A percentile compares a stretch with the other conserved stretches of the same genome.
Conservation (phyloP, 2,888 invertebrate genomes). For the Ischnura elegans region DNA sequence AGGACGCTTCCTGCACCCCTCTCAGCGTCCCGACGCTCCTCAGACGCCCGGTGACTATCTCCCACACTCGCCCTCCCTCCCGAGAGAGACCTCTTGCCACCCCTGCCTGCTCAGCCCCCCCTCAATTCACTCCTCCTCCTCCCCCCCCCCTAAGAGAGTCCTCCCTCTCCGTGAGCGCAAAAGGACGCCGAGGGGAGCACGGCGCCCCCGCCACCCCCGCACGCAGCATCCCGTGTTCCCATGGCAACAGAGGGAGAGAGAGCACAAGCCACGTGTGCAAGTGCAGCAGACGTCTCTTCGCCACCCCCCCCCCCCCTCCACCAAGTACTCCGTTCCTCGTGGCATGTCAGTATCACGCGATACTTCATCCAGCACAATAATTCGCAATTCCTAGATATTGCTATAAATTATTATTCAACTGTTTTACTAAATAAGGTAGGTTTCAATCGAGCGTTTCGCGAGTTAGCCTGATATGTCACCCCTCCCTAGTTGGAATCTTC, state of each 20-base stretch:
- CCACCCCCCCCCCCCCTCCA: not conserved
- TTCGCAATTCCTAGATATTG: no score
- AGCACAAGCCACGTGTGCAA: not conserved
- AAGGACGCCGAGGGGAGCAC: not conserved
- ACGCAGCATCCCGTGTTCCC: constrained; percentile 56
- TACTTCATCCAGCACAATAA: not conserved
- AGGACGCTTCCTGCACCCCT: constrained; percentile 33
- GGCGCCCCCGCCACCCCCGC: constrained; percentile 27
- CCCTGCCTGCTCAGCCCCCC: constrained; percentile 9
- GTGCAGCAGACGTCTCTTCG: not conserved
- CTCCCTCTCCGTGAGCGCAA: not conserved
- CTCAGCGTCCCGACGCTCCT: constrained; percentile 53
- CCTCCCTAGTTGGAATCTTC: no score
- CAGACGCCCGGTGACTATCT: constrained; percentile 43
- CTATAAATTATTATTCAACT: no score
- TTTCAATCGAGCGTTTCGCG: no score
- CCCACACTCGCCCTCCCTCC: not conserved
- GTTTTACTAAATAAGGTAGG: no score
- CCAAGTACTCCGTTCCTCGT: not conserved
- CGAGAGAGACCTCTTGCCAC: not conserved
- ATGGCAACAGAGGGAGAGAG: constrained; percentile 63
- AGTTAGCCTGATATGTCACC: no score
- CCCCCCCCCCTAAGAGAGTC: not conserved
- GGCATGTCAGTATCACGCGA: no score
- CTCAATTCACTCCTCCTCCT: not conserved